Evolutionary conservation across 1,140 invertebrate species (phyloP), one percentile per base, ranked within the genome.

Genomic region (Elysia chlorotica): DNA sequence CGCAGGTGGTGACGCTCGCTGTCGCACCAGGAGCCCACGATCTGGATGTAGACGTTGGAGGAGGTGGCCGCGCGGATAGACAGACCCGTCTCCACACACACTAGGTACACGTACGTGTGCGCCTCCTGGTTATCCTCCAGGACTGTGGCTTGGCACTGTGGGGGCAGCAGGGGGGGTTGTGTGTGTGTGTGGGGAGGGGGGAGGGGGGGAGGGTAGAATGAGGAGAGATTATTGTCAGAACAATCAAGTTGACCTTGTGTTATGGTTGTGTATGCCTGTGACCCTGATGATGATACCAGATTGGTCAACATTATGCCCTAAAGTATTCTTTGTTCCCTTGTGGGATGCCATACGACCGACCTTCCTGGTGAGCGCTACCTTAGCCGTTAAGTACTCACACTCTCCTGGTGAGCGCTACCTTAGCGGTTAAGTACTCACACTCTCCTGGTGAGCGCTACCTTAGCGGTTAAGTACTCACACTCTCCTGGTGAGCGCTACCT

Each of bases 81-180:
- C 33, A 30, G 35, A 2, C 68, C 68, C 25, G 68, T 70, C 6
- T 59, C 68, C 3, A 70, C 68, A 61, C 68, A 70, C 14, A 70
- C 19, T 17, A 70, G 35, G 36, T 70, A 70, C 1, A 70, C n/a
- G 35, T 70, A 70, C 2, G 2, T 19, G 6, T 70, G 31, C 30
- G 36, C 36, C 1, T 61, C 68, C 25, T 25, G 30, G 57, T 70
- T 61, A 28, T 70, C 68, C 28, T 70, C 68, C 35, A 70, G 56
- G 1, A 70, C 36, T 25, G 68, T 70, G 5, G 41, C 33, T 6
- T 5, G 33, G 30, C 54, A 38, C 68, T 70, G 36, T 4, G 3
- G 35, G 33, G 54, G 14, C 3, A 30, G 33, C 3, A n/a, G 33
- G 10, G 10, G n/a, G 33, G 2, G 21, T 30, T 30, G 14, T 14